Evolutionary conservation across 2,797 vertebrate species (phyloP).

Genomic region (Paratrypauchen microcephalus): DNA sequence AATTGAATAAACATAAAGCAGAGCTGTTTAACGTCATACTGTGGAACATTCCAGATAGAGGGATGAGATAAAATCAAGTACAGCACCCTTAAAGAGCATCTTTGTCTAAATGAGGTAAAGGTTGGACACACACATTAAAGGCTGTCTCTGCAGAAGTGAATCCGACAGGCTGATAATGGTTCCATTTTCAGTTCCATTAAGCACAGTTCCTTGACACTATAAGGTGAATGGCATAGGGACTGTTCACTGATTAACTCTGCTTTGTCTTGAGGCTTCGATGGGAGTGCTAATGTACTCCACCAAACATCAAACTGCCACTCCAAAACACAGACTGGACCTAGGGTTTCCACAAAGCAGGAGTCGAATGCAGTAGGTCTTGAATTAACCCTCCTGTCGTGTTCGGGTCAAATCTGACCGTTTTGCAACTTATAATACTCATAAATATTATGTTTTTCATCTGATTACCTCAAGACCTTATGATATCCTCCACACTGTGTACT

Average conservation of each 20-base stretch:
- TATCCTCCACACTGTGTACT: too few species aligned
- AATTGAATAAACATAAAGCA: too few species aligned
- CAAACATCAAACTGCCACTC: neutral
- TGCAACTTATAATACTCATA: too few species aligned
- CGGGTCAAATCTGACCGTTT: too few species aligned
- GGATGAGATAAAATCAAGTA: neutral
- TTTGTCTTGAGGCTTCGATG: neutral
- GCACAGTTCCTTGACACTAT: neutral
- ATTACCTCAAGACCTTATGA: too few species aligned
- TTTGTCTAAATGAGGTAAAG: neutral
- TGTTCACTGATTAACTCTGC: neutral
- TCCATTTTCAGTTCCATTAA: constrained; percentile 6
- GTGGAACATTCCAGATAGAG: too few species aligned
- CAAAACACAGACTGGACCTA: neutral
- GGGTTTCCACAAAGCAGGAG: neutral
- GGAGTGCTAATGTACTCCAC: neutral
- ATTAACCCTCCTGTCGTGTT: too few species aligned
- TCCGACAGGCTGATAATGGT: constrained; percentile 2
- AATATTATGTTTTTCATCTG: too few species aligned
- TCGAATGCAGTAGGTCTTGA: neutral
- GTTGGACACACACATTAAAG: neutral
- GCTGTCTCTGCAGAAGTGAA: neutral
- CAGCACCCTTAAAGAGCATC: neutral
- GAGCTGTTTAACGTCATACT: too few species aligned
- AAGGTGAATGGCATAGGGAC: neutral